These are phyloP conservation scores for Gila orcuttii DNA, from an alignment of 2,113 vertebrate species.

Conservation along the genomic window DNA sequence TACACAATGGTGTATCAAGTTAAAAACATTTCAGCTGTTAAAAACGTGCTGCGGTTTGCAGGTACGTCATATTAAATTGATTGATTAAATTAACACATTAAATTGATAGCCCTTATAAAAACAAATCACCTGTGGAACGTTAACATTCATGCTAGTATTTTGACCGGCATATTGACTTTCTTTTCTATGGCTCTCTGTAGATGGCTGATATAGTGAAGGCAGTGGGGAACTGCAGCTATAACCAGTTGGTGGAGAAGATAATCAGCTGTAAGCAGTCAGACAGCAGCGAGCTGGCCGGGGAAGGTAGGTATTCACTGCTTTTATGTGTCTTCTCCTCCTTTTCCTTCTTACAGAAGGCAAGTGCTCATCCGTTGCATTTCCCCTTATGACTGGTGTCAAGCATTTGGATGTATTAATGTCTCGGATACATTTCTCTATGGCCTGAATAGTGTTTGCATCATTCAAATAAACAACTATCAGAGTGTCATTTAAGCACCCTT, in stretches of 20 bases:
- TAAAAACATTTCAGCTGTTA: neutral
- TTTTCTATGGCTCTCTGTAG: constrained; percentile 69
- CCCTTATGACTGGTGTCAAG: no score
- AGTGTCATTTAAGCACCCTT: neutral
- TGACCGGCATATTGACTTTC: neutral
- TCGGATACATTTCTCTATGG: neutral
- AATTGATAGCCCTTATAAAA: neutral
- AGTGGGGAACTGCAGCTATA: constrained; percentile 98
- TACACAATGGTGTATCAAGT: neutral
- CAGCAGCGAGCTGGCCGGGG: constrained; percentile 91
- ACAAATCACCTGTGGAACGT: neutral
- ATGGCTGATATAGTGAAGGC: constrained; percentile 93
- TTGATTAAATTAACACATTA: neutral
- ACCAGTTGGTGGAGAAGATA: constrained; percentile 98
- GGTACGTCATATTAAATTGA: neutral
- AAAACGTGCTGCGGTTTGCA: neutral
- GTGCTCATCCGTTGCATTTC: neutral
- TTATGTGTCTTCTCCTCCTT: constrained; percentile 13
- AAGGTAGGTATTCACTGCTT: constrained; percentile 81
- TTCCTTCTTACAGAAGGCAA: neutral
- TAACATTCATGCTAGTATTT: neutral
- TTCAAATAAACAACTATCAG: constrained; percentile 34
- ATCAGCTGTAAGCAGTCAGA: constrained; percentile 98
- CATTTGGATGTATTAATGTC: neutral
- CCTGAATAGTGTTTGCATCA: constrained; percentile 31